phyloP scores from a whole-genome alignment of 92 coral and sea anemone species.

The Heliopora coerulea region DNA sequence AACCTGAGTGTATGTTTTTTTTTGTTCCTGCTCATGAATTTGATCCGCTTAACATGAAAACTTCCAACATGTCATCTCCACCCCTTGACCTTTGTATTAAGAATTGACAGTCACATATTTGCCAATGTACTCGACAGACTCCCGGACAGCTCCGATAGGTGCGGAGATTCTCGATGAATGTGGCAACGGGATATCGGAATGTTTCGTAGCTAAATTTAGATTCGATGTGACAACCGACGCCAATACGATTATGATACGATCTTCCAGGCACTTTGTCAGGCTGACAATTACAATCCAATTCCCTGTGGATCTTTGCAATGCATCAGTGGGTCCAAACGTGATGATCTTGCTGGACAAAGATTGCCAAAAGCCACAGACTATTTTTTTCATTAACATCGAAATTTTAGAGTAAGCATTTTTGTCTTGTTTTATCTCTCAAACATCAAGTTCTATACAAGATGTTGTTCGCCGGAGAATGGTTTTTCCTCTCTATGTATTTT shows the following conservation, averaged over 20 bases:
- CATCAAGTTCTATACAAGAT: too few species aligned
- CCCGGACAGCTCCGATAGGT: slow-evolving; percentile 20
- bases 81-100: slow-evolving; percentile 40
- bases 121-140: slow-evolving; percentile 29
- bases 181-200: slow-evolving; percentile 39
- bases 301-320: too few species aligned
- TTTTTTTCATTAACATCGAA: too few species aligned
- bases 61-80: slow-evolving; percentile 40
- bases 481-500: too few species aligned
- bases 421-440: too few species aligned
- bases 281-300: too few species aligned
- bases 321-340: too few species aligned
- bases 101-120: slow-evolving; percentile 13
- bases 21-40: not conserved
- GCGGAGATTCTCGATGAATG: slow-evolving; percentile 32
- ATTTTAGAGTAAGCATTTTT: too few species aligned
- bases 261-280: too few species aligned
- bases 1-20: not conserved
- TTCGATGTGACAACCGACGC: slow-evolving; percentile 8
- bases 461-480: too few species aligned
- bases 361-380: too few species aligned
- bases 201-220: slow-evolving; percentile 37
- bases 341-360: too few species aligned
- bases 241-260: slow-evolving; percentile 34
- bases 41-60: not conserved